phyloP scores from a whole-genome alignment of 2,888 invertebrate species.

The Pachycephus smyrnensis region DNA sequence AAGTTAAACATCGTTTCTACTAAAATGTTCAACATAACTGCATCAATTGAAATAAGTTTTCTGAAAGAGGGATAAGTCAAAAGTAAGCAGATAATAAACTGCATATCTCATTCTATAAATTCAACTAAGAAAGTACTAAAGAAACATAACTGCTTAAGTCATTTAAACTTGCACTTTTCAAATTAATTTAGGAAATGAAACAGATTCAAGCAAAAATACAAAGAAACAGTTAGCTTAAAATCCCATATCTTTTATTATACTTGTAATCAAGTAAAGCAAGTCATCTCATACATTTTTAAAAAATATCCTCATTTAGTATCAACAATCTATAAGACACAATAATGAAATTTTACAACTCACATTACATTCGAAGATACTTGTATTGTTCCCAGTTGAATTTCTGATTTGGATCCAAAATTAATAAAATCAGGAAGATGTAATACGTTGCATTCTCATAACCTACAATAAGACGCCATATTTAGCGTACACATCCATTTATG shows the following conservation, averaged over 20 bases:
- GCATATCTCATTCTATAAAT: not conserved
- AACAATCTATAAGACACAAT: not conserved
- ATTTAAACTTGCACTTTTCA: not conserved
- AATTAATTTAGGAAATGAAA: not conserved
- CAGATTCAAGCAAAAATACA: not conserved
- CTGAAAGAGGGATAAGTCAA: not conserved
- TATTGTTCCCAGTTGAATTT: not conserved
- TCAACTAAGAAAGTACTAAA: not conserved
- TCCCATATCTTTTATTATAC: not conserved
- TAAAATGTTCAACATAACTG: not conserved
- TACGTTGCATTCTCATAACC: not conserved
- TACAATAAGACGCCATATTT: constrained; percentile 5
- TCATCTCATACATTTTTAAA: not conserved
- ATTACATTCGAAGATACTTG: not conserved
- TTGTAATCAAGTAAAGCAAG: not conserved
- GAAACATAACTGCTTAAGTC: not conserved
- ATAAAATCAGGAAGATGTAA: not conserved
- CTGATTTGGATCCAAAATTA: not conserved
- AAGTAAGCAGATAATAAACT: not conserved
- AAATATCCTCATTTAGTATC: not conserved
- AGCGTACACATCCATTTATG: not conserved
- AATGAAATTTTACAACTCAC: not conserved
- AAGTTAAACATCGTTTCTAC: not conserved
- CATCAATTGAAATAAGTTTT: not conserved
- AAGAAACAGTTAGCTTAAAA: not conserved